Base-by-base conservation (phyloP, 2,888 invertebrate genomes). In the Drosophila multiciliata region DNA sequence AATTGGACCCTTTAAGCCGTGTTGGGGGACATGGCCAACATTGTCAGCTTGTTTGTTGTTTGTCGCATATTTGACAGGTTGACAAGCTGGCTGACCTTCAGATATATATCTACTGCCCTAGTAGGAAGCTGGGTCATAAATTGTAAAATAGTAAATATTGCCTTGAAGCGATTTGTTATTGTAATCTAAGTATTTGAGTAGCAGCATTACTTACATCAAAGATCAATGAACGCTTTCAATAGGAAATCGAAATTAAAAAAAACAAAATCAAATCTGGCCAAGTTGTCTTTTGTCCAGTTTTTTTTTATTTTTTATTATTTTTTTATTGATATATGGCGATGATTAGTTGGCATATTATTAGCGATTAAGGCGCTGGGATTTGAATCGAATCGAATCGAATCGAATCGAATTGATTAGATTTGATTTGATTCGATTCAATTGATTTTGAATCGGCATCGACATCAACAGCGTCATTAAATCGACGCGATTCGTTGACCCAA, bases 211-310 rank as follows among this genome's bases (percentile, higher is more conserved):
- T 69, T 63, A 62, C 64, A 72, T 54, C 65, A 45, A 68, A 89
- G 87, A 84, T 85, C 89, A 89, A 85, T 75, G 85, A 85, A 85
- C 89, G 89, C 72, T 62, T 75, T 89, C 78, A 83, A 87, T 89
- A 79, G 90, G 82, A 87, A 85, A 89, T 84, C 82, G 75, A 89
- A 77, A 87, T 55, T 63, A 72, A 67, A 77, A 70, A 35, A 77
- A 70, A 35, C 35, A 61, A 62, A 65, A 59, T 49, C 32, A 66
- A 75, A 59, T 62, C 54, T 32, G 23, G 35, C 55, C 29, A 48
- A 26, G 64, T 59, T 75, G 69, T 63, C 61, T 66, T 77, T 75
- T 23, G 78, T 63, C 62, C 76, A 66, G 63, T 65, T 65, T 54
- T 29, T 5, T 29, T 29, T 29, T 29, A 5, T 29, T 5, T 29